Base-by-base conservation (phyloP, 2,113 vertebrate species). In the Hymenochirus boettgeri region DNA sequence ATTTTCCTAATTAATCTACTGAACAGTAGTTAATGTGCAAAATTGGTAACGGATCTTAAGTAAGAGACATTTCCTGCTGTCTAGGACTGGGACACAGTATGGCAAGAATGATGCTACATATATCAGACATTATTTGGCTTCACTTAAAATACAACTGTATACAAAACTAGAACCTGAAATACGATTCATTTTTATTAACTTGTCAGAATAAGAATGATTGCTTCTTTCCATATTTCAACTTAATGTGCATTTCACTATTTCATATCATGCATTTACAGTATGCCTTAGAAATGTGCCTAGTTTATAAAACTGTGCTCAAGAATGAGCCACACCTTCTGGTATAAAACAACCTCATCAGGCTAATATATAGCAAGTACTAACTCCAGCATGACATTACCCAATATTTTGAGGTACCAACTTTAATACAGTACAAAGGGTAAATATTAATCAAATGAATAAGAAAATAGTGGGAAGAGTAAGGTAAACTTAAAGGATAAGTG, bases 11-110 rank as follows among this genome's bases (percentile, higher is more conserved):
- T 19, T 21, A 70, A 70, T 48, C 47, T 64, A 61, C 33, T 70
- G 67, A 70, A 12, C 46, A 74, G 64, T 70, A 76, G 80, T 77
- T 74, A 73, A 73, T 74, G 72, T 72, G 72, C 54, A 75, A 33
- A 74, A 65, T 46, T 47, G 29, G 54, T 70, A 73, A 76, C 76
- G 73, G 42, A 25, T 69, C 74, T 61, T 63, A 57, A 61, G 57
- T 74, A 63, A 70, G 22, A 65, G 27, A 47, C 11, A 12, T n/a
- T 70, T 48, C 55, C 61, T 53, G 61, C 31, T 77, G 62, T 52
- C 42, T 77, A 58, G 51, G 75, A 71, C 60, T 1, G 2, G 42
- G 52, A 56, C 71, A 46, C 17, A 73, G 63, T 21, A 69, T 72
- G 54, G 23, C 64, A 51, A 70, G 74, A 75, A 76, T 65, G 61